phyloP scores from a whole-genome alignment of 64 coral and sea anemone genomes.

The Dendronephthya gigantea region DNA sequence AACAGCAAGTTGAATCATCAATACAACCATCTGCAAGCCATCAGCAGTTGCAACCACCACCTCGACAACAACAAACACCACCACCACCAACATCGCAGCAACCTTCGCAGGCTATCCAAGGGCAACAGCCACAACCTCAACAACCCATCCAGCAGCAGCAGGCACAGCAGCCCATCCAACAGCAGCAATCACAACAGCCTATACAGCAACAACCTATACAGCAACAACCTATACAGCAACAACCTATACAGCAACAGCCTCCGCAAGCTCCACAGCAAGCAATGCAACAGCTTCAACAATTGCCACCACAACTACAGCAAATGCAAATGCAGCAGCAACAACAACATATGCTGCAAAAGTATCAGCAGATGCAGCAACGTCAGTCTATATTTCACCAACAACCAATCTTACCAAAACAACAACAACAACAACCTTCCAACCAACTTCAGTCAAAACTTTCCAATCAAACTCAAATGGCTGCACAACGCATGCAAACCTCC shows the following conservation, averaged over 20 bases:
- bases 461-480: not conserved
- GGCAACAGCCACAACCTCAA: not conserved
- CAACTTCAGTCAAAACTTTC: not conserved
- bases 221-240: not conserved
- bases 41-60: not conserved
- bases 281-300: not conserved
- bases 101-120: not conserved
- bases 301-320: not conserved
- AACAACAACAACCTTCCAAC: not conserved
- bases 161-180: not conserved
- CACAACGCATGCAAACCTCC: not conserved
- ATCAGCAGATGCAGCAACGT: too few species aligned
- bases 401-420: slow-evolving; percentile 4
- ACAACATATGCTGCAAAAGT: too few species aligned
- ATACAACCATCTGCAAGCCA: not conserved
- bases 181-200: not conserved
- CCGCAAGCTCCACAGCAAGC: not conserved
- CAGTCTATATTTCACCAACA: not conserved
- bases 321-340: not conserved
- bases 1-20: not conserved
- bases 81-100: not conserved
- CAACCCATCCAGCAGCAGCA: not conserved
- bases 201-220: not conserved
- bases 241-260: not conserved
- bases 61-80: not conserved